Evolutionary conservation across 2,888 invertebrate genomes (phyloP).

Genomic region (Dioctria rufipes): DNA sequence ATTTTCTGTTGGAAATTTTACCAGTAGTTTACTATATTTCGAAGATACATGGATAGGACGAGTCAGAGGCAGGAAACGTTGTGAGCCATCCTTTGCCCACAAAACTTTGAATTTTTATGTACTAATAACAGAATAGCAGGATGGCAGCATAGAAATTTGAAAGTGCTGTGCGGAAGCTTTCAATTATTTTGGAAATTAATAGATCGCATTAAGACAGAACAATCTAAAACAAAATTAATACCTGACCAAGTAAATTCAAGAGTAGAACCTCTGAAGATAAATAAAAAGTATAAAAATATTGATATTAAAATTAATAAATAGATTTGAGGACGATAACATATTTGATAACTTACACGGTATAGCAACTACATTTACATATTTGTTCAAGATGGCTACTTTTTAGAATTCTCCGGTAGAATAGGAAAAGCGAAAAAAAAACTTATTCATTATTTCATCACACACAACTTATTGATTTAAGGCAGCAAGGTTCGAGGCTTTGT

Average conservation of each 20-base stretch:
- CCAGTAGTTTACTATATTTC: neutral
- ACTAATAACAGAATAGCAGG: neutral
- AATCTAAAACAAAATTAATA: neutral
- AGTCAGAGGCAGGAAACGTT: neutral
- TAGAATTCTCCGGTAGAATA: no score
- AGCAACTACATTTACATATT: no score
- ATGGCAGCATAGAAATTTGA: conserved; percentile 3
- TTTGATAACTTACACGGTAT: neutral
- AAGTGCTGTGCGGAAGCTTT: neutral
- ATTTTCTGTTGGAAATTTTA: neutral
- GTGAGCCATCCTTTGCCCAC: neutral
- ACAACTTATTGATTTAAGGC: no score
- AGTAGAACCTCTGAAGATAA: neutral
- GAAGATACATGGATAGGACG: neutral
- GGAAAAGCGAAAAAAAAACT: no score
- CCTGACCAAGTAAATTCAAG: conserved; percentile 6
- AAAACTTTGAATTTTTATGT: neutral
- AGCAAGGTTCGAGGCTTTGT: no score
- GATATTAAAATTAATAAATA: neutral
- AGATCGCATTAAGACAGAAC: neutral
- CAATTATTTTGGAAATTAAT: neutral
- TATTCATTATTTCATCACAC: no score
- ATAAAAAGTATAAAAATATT: neutral
- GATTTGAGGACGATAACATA: neutral
- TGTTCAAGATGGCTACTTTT: no score